These are phyloP conservation scores for Drosophila mulleri DNA, from an alignment of 2,888 invertebrate genomes.

Conservation along the genomic window DNA sequence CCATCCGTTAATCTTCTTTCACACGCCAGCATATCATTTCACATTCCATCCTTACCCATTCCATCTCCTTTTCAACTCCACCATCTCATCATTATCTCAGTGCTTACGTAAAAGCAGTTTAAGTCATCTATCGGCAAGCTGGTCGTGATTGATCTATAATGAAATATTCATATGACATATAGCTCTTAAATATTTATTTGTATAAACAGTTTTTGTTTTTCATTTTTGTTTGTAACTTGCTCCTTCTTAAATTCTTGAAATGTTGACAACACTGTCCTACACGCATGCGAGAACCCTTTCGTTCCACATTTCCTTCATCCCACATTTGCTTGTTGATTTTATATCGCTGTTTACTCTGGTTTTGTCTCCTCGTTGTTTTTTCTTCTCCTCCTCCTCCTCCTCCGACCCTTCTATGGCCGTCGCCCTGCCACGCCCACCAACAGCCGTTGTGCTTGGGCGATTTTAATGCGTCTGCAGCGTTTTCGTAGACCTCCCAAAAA, in stretches of 20 bases:
- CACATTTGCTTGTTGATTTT: conserved; percentile 41
- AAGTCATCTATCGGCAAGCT: neutral
- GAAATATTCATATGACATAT: neutral
- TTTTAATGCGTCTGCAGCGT: conserved; percentile 58
- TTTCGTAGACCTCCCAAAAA: conserved; percentile 42
- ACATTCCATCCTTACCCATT: neutral
- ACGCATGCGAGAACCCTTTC: neutral
- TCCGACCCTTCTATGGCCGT: neutral
- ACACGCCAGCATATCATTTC: neutral
- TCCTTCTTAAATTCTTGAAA: neutral
- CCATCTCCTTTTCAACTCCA: too few relatives aligned
- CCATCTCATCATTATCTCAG: neutral
- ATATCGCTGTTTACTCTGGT: conserved; percentile 41
- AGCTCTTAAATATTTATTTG: conserved; percentile 5
- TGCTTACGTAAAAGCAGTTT: neutral
- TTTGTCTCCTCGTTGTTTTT: conserved; percentile 20
- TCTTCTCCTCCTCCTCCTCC: neutral
- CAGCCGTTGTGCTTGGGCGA: conserved; percentile 12
- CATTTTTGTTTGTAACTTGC: neutral
- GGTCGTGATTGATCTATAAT: neutral
- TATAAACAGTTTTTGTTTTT: neutral
- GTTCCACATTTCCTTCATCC: neutral
- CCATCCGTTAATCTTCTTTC: neutral
- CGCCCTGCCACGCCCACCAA: neutral
- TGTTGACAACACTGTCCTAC: conserved; percentile 5